These are phyloP conservation scores for Asteroscopus sphinx DNA, from an alignment of 2,888 invertebrate genomes.

Conservation along the genomic window DNA sequence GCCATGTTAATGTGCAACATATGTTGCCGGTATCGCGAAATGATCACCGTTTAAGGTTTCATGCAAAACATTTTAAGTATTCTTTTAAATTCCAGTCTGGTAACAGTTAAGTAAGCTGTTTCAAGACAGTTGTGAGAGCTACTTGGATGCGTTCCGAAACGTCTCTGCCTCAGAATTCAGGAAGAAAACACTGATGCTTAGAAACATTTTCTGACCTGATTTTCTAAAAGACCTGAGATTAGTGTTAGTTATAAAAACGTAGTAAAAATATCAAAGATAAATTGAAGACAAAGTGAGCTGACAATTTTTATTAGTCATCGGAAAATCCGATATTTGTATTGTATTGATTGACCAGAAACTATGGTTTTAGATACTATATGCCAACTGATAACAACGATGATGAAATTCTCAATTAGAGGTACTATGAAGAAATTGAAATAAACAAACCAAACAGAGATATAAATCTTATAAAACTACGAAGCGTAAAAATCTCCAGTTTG, in stretches of 20 bases:
- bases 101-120: background rate
- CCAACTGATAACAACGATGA: background rate
- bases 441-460: slow-evolving; percentile 26
- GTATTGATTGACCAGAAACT: too few species aligned
- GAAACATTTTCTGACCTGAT: too few species aligned
- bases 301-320: background rate
- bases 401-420: background rate
- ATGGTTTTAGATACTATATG: background rate
- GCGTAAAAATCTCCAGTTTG: slow-evolving; percentile 49
- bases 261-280: background rate
- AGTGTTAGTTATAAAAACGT: too few species aligned
- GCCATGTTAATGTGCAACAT: slow-evolving; percentile 43
- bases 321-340: background rate
- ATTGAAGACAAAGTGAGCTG: too few species aligned
- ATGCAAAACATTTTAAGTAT: slow-evolving; percentile 20
- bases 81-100: slow-evolving; percentile 3
- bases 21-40: slow-evolving; percentile 43
- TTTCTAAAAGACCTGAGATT: too few species aligned
- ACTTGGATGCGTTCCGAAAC: too few species aligned
- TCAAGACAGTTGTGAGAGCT: too few species aligned
- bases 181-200: too few species aligned
- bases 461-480: slow-evolving; percentile 42
- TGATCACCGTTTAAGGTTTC: slow-evolving; percentile 38
- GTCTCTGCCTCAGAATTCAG: too few species aligned
- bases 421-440: slow-evolving; percentile 1